Conservation (phyloP, 2,113 vertebrate genomes). For the Pelodiscus sinensis region DNA sequence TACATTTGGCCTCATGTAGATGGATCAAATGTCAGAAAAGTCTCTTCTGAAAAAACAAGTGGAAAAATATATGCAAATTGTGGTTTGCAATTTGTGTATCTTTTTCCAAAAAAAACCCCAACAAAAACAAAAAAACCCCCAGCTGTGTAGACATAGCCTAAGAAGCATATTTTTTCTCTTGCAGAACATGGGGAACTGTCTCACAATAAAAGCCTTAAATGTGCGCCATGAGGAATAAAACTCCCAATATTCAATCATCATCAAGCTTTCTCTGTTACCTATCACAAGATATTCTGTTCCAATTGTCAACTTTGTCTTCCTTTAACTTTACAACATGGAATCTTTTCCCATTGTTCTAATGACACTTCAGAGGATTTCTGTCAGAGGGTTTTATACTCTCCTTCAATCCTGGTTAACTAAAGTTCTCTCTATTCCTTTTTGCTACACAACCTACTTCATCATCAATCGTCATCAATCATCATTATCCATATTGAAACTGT, state of each 20-base stretch:
- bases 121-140: too few relatives aligned
- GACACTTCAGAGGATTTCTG: neutral
- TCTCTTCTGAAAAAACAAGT: too few relatives aligned
- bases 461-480: neutral
- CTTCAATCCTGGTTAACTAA: neutral
- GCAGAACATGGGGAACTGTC: neutral
- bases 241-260: neutral
- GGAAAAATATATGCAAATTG: too few relatives aligned
- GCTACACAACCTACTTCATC: neutral
- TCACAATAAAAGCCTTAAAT: neutral
- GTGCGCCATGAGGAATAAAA: neutral
- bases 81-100: too few relatives aligned
- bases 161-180: neutral
- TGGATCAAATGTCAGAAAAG: too few relatives aligned
- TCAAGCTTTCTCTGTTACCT: neutral
- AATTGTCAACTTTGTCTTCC: neutral
- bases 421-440: neutral
- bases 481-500: neutral
- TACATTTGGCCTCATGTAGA: too few relatives aligned
- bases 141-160: too few relatives aligned
- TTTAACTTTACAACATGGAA: neutral
- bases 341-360: neutral
- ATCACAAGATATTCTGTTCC: neutral
- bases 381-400: neutral
- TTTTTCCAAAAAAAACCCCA: too few relatives aligned